Evolutionary conservation across 2,797 vertebrate species (phyloP).

Genomic region (Notamacropus eugenii): DNA sequence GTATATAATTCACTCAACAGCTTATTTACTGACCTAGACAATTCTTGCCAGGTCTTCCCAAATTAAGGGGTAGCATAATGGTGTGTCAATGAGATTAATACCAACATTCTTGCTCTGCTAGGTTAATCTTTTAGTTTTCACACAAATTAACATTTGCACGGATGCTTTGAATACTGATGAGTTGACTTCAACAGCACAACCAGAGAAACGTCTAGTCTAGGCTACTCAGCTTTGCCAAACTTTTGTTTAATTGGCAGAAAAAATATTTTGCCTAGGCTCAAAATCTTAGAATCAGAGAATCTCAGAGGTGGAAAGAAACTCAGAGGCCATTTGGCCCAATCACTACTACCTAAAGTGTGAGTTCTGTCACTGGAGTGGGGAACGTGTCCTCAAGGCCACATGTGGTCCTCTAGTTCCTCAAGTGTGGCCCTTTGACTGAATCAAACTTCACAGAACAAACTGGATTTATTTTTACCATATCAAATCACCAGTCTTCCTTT

Average conservation of each 20-base stretch:
- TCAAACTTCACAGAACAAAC: too few relatives aligned
- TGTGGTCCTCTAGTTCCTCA: too few relatives aligned
- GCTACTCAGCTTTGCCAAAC: neutral
- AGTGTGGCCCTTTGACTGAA: too few relatives aligned
- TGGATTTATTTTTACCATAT: too few relatives aligned
- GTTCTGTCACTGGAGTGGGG: neutral
- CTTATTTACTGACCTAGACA: neutral
- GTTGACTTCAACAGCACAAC: neutral
- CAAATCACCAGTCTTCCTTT: neutral
- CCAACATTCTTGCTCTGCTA: neutral
- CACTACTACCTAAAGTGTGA: neutral
- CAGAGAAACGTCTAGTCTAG: conserved; percentile 36
- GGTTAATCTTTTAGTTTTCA: conserved; percentile 9
- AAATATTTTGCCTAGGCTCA: neutral
- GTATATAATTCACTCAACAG: neutral
- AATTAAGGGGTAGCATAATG: neutral
- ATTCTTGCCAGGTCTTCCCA: neutral
- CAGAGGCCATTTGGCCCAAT: neutral
- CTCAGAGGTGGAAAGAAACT: neutral
- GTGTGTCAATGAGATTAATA: neutral
- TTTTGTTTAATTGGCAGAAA: conserved; percentile 11
- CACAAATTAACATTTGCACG: neutral
- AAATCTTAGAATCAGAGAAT: neutral
- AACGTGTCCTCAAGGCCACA: too few relatives aligned
- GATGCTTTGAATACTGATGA: neutral